A percentile compares a stretch with the other conserved stretches of the same genome.
Conservation (phyloP, 2,888 invertebrate genomes). For the Aporophyla nigra region DNA sequence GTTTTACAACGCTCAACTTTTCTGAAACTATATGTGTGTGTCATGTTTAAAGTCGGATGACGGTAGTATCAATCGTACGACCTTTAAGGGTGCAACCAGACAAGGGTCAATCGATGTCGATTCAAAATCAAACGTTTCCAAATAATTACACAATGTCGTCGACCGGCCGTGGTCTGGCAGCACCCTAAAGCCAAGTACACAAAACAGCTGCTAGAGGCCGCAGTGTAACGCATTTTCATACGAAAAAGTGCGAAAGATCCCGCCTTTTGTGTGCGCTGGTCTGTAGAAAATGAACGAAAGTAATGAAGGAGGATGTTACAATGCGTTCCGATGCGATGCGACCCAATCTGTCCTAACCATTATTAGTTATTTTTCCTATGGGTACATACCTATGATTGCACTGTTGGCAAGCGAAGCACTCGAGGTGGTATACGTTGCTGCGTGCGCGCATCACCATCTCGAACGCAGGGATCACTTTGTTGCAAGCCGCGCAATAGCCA, state of each 20-base stretch:
- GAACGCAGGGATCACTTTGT: slow-evolving; percentile 99
- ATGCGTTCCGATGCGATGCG: not conserved
- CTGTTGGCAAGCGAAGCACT: slow-evolving; percentile 99
- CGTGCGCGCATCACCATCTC: slow-evolving; percentile 99
- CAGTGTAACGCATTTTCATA: not conserved
- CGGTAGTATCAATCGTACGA: not conserved
- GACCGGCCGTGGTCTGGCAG: not conserved
- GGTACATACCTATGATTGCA: slow-evolving; percentile 97
- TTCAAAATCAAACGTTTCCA: not conserved
- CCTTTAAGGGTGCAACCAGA: not conserved
- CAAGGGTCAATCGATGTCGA: not conserved
- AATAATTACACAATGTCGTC: not conserved
- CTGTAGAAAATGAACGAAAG: not conserved
- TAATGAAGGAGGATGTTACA: not conserved
- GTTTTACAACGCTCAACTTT: no score
- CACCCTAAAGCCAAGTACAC: not conserved
- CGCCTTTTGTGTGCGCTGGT: not conserved
- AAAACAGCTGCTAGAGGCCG: not conserved
- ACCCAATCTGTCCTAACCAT: not conserved
- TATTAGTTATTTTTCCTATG: not conserved
- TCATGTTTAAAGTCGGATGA: no score
- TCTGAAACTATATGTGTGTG: no score
- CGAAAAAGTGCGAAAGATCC: not conserved
- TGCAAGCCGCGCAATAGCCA: slow-evolving; percentile 99
- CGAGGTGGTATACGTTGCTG: slow-evolving; percentile 99